Conservation (phyloP, 2,888 invertebrate species). For the Chloroclystis v-ata region DNA sequence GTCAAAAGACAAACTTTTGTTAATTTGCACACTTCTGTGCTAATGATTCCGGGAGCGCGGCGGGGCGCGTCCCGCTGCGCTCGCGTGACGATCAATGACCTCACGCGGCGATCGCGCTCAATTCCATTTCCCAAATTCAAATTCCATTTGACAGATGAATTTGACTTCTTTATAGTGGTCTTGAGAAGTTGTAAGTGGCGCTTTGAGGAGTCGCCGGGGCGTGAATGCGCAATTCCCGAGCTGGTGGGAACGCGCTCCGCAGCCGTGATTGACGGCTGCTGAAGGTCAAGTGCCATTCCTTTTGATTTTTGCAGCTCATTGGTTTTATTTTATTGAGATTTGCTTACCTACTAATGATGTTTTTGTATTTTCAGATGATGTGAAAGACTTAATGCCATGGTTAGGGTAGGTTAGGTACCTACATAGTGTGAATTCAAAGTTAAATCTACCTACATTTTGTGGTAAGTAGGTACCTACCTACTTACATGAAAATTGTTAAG, state of each 20-base stretch:
- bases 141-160: conserved; percentile 58
- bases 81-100: conserved; percentile 53
- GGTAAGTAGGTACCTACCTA: not conserved
- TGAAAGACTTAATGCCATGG: not conserved
- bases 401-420: not conserved
- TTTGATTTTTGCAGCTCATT: conserved; percentile 17
- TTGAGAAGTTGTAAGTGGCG: conserved; percentile 51
- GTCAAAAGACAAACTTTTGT: conserved; percentile 56
- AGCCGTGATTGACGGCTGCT: conserved; percentile 38
- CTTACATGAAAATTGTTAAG: not conserved
- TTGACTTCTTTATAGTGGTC: conserved; percentile 51
- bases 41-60: conserved; percentile 40
- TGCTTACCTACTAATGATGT: conserved; percentile 4
- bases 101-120: conserved; percentile 58
- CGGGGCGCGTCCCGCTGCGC: conserved; percentile 38
- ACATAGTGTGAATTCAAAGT: not conserved
- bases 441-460: not conserved
- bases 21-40: conserved; percentile 33
- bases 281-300: conserved; percentile 27
- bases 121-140: conserved; percentile 50
- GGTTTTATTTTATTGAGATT: conserved; percentile 10
- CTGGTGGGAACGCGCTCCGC: conserved; percentile 55
- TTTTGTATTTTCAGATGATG: conserved; percentile 4
- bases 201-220: conserved; percentile 51
- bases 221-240: conserved; percentile 69